Evolutionary conservation across 2,113 vertebrate species (phyloP).

Genomic region (Microcebus jonahi): DNA sequence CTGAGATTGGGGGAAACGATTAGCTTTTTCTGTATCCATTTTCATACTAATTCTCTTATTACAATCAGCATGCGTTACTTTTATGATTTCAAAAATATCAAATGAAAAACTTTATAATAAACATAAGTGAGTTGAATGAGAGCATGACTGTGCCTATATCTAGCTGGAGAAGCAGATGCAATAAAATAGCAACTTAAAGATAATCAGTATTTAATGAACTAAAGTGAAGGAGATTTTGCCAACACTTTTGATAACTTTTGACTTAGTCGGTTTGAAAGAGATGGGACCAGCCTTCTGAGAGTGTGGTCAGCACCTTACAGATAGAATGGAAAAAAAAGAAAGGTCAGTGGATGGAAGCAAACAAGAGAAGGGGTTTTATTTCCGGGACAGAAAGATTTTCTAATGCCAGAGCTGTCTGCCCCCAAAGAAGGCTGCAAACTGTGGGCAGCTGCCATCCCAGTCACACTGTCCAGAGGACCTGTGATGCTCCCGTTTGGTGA

Average conservation of each 20-base stretch:
- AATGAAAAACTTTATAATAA: not conserved
- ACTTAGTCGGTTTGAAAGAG: not conserved
- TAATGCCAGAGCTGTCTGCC: not conserved
- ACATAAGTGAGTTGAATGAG: not conserved
- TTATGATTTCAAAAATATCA: not conserved
- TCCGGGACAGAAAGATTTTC: not conserved
- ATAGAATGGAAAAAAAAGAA: not conserved
- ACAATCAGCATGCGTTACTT: not conserved
- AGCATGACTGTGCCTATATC: not conserved
- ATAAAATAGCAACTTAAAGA: not conserved
- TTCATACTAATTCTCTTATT: not conserved
- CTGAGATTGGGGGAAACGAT: not conserved
- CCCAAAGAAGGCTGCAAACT: not conserved
- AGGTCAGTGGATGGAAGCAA: not conserved
- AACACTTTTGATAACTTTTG: not conserved
- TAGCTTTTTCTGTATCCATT: not conserved
- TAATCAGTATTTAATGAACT: not conserved
- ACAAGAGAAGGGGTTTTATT: not conserved
- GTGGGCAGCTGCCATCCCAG: not conserved
- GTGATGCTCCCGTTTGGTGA: not conserved
- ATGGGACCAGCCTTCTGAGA: not conserved
- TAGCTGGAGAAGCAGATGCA: not conserved
- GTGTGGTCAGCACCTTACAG: not conserved
- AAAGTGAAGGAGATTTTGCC: not conserved
- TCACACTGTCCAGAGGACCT: not conserved